Evolutionary conservation across 2,113 vertebrate species (phyloP), one percentile per base, ranked within the genome.

Genomic region (Todiramphus saurophagus): DNA sequence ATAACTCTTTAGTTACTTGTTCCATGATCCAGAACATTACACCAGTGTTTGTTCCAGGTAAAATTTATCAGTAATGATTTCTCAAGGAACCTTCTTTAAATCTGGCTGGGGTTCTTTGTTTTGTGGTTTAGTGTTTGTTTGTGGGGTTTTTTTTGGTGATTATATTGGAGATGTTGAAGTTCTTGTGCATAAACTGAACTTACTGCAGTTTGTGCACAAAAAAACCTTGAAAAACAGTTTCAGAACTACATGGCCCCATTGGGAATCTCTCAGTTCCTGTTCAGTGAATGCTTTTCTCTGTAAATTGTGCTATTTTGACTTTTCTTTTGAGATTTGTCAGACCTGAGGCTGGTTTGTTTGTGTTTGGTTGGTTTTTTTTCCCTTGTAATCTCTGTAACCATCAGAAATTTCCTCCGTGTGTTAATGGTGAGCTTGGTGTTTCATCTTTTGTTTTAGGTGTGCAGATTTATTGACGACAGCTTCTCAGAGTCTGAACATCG

Each of bases 201-300:
- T 56, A 6, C n/a, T 69, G 41, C 7, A 18, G 7, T 82, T 73
- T 66, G 33, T 77, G 81, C 48, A 66, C 63, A 87, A 20, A 75
- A 60, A 41, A 37, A 37, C 37, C 62, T 85, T 74, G 25, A 87
- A 87, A 91, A 87, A 28, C 66, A 41, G 41, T 74, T 77, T 28
- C 63, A 95, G 81, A 63, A 88, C n/a, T 50, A 48, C 21, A 7
- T 2, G 18, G 14, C 31, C 46, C 78, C 41, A 43, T 79, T 64
- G 33, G 43, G 81, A 82, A 8, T 46, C 46, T 33, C 1, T 79
- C 64, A 62, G 60, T 39, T 63, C 31, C 1, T 17, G 24, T 63
- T 67, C 83, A 30, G 19, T 79, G 85, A 89, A 74, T 75, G 70
- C 79, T 90, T 51, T 56, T 44, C 66, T 94, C 55, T 95, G 70